These are phyloP conservation scores for Benitochromis conjunctus DNA, from an alignment of 2,113 vertebrate species.

Conservation along the genomic window DNA sequence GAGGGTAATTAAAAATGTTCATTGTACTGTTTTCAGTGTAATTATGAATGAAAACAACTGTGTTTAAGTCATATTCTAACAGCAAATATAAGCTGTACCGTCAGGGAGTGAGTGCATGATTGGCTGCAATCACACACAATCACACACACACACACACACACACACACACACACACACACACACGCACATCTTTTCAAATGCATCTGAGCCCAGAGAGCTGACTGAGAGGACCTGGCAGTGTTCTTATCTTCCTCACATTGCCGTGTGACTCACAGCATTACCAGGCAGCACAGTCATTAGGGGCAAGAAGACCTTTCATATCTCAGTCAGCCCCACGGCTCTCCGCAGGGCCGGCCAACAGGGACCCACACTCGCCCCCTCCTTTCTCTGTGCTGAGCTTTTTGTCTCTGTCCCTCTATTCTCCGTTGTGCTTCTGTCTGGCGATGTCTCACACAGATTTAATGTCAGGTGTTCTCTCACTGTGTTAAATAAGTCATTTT, in stretches of 20 bases:
- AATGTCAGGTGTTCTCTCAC: constrained; percentile 68
- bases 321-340: constrained; percentile 53
- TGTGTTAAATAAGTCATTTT: constrained; percentile 68
- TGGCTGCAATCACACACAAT: not conserved
- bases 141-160: not conserved
- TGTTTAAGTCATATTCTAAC: not conserved
- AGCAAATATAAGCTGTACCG: not conserved
- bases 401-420: constrained; percentile 47
- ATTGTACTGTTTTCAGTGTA: not conserved
- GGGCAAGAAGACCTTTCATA: constrained; percentile 65
- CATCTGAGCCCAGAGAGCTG: constrained; percentile 26
- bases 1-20: not conserved
- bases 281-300: constrained; percentile 58
- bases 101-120: not conserved
- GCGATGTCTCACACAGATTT: constrained; percentile 61
- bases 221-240: constrained; percentile 36
- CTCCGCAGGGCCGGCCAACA: constrained; percentile 38
- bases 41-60: not conserved
- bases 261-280: constrained; percentile 54
- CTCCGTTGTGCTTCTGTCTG: constrained; percentile 57
- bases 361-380: constrained; percentile 11
- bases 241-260: constrained; percentile 56
- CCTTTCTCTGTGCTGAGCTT: not conserved
- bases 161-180: not conserved
- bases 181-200: constrained; percentile 14